Base-by-base conservation (phyloP, 2,888 invertebrate species). In the Drosophila antonietae region DNA sequence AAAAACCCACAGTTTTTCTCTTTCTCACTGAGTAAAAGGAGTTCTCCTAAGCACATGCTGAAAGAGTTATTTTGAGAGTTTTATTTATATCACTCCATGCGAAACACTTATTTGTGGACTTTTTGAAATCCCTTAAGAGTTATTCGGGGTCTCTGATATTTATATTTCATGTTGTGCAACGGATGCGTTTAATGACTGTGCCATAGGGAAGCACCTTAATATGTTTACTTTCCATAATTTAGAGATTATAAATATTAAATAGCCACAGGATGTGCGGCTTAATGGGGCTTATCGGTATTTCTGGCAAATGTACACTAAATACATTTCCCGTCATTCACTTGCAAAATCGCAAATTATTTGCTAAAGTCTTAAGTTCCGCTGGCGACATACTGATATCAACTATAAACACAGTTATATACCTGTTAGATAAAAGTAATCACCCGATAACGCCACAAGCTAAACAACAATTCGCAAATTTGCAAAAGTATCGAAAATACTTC, bases 371-470 rank as follows among this genome's bases (percentile, higher is more conserved):
- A 58, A 68, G 58, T 68, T 78, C 73, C 73, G 58, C 35, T 58
- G 39, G 5, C 35, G 28, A 51, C 58, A 9, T 7, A 46, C 66
- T 60, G 53, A 61, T 75, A 73, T 68, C 60, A 56, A 39, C n/a
- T 8, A 59, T 61, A 66, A 65, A 61, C 56, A 51, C 20, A 46
- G 39, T 14, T 43, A 43, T 39, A 59, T 14, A 28, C 28, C 39
- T 15, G 52, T 49, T 56, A 60, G 74, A 74, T 78, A 78, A 74
- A 68, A 63, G n/a, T 69, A 68, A 78, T 68, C 69, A 58, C 6
- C 12, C 37, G 76, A 77, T 78, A 74, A 46, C 46, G 59, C 23
- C 23, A 53, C 14, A 23, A 47, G 12, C 35, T 44, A 49, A 47
- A 67, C 20, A 52, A 43, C 14, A 35, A 59, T 35, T 63, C 37